Percentiles rank a stretch among this genome's conserved stretches.
Conservation (phyloP, 2,113 vertebrate genomes). For the Oriolus oriolus region DNA sequence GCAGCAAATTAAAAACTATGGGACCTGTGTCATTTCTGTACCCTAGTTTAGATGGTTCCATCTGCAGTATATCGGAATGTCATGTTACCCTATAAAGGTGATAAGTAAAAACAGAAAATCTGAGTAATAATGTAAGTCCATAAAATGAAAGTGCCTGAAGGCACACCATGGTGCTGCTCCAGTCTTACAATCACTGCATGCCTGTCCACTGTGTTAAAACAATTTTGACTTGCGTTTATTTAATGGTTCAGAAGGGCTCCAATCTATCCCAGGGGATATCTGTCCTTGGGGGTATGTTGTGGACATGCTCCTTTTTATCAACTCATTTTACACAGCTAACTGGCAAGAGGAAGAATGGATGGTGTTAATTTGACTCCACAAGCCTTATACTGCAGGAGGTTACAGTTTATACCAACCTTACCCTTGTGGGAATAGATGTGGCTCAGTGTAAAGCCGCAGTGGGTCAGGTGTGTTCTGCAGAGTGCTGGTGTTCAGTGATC, state of each 20-base stretch:
- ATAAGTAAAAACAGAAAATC: not conserved
- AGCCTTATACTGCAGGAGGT: not conserved
- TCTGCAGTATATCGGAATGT: not conserved
- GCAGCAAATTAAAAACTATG: not conserved
- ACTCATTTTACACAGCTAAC: not conserved
- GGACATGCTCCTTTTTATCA: not conserved
- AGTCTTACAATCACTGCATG: not conserved
- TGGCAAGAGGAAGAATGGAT: not conserved
- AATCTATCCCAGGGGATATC: not conserved
- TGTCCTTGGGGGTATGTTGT: not conserved
- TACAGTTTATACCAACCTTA: not conserved
- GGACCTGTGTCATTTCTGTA: not conserved
- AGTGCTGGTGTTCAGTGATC: not conserved
- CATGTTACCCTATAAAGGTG: accelerated
- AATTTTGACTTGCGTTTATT: not conserved
- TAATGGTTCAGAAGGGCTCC: not conserved
- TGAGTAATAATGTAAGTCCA: accelerated
- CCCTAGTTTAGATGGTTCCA: not conserved
- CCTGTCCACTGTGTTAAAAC: not conserved
- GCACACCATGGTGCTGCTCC: accelerated
- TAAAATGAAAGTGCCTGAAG: not conserved
- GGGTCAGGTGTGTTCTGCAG: not conserved
- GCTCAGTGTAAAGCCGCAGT: not conserved
- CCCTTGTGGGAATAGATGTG: not conserved
- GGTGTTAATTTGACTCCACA: not conserved